A percentile compares a stretch with the other conserved stretches of the same genome.
These are phyloP conservation scores for Callimorpha dominula DNA, from an alignment of 2,888 invertebrate genomes.

Conservation along the genomic window DNA sequence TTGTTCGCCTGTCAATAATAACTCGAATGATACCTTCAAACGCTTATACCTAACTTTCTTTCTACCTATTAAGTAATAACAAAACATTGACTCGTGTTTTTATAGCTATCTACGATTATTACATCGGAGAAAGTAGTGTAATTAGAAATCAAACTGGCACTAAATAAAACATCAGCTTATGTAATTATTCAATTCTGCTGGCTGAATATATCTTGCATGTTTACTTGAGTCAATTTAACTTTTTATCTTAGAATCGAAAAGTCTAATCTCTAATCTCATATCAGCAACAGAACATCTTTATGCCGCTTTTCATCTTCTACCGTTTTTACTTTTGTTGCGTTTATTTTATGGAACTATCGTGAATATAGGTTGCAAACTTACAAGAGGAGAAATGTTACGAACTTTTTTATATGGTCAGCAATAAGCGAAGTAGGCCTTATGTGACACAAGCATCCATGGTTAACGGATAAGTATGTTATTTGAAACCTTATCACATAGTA, in stretches of 20 bases:
- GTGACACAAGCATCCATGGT: no score
- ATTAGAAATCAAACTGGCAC: conserved; percentile 43
- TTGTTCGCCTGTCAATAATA: background rate
- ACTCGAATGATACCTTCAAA: background rate
- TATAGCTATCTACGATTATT: conserved; percentile 28
- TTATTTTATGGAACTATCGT: no score
- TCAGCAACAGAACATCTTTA: background rate
- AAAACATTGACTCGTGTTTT: conserved; percentile 34
- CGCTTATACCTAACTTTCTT: conserved; percentile 21
- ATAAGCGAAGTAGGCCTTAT: no score
- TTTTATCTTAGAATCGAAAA: background rate
- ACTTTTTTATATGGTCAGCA: no score
- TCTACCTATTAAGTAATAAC: conserved; percentile 37
- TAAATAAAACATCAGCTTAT: conserved; percentile 40
- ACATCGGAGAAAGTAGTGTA: conserved; percentile 45
- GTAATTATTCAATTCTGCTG: conserved; percentile 28
- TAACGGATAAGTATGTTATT: no score
- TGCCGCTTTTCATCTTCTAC: background rate
- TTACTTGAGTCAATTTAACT: background rate
- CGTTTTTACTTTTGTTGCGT: no score
- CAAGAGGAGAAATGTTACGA: no score
- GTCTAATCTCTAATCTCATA: background rate
- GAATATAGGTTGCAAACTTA: no score
- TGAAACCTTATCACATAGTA: no score
- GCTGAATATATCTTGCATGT: background rate